phyloP scores from a whole-genome alignment of 2,113 vertebrate genomes.

The Galemys pyrenaicus region DNA sequence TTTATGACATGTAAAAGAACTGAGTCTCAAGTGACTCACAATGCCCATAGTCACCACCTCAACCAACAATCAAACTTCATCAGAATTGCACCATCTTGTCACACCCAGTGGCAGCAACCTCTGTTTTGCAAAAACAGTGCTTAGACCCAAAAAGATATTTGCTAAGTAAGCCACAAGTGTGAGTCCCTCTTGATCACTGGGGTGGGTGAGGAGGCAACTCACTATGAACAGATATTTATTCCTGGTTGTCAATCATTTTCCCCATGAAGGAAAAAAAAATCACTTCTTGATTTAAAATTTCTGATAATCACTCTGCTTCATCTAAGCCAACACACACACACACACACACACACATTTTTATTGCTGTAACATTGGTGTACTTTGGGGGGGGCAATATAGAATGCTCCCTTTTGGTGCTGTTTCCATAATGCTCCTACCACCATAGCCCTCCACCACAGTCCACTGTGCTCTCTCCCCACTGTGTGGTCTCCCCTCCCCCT shows the following conservation, averaged over 20 bases:
- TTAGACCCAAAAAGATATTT: constrained; percentile 38
- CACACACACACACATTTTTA: no score
- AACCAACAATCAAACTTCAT: constrained; percentile 35
- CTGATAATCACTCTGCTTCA: background rate
- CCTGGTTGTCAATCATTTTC: background rate
- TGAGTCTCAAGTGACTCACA: constrained; percentile 57
- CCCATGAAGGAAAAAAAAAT: constrained; percentile 17
- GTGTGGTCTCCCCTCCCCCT: no score
- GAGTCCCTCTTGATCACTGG: background rate
- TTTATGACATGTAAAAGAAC: constrained; percentile 65
- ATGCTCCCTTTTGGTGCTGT: no score
- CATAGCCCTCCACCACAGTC: no score
- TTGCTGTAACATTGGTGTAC: no score
- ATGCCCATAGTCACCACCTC: constrained; percentile 35
- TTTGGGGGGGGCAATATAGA: no score
- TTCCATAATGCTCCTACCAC: no score
- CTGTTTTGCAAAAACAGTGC: background rate
- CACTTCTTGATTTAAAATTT: background rate
- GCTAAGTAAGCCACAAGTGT: constrained; percentile 26
- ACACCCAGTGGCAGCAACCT: constrained; percentile 18
- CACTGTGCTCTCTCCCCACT: no score
- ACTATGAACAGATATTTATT: background rate
- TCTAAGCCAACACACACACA: background rate
- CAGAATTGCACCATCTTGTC: constrained; percentile 3
- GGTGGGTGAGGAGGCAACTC: background rate